A percentile compares a stretch with the other conserved stretches of the same genome.
Conservation (phyloP, 1,140 invertebrate species). For the Doryteuthis pealeii region DNA sequence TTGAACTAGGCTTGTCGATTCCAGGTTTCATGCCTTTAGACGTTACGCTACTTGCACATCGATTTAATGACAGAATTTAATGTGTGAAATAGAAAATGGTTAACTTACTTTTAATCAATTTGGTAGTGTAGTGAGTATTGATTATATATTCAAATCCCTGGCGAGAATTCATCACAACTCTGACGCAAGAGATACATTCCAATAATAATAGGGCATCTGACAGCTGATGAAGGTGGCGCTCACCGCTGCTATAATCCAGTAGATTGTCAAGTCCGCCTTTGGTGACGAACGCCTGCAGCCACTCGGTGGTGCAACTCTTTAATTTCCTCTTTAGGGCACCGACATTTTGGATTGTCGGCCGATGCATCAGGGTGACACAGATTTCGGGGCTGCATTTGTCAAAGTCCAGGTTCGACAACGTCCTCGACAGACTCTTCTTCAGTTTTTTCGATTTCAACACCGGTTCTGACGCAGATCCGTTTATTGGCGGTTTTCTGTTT, state of each 20-base stretch:
- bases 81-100: not conserved
- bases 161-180: conserved; percentile 63
- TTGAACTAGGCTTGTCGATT: no score
- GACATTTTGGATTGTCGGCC: conserved; percentile 60
- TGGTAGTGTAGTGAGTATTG: conserved; percentile 55
- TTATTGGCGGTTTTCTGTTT: not conserved
- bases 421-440: conserved; percentile 14
- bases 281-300: conserved; percentile 63
- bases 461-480: not conserved
- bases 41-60: no score
- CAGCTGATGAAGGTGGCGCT: conserved; percentile 46
- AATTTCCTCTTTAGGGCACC: conserved; percentile 59
- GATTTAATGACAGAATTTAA: no score
- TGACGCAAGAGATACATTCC: conserved; percentile 61
- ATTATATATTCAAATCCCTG: conserved; percentile 63
- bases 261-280: conserved; percentile 60
- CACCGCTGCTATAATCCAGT: conserved; percentile 59
- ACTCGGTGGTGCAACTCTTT: conserved; percentile 51
- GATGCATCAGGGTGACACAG: conserved; percentile 55
- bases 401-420: conserved; percentile 32
- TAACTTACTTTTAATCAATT: conserved; percentile 61
- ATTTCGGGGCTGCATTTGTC: conserved; percentile 54
- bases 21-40: no score
- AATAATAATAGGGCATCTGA: conserved; percentile 60
- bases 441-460: not conserved